These are phyloP conservation scores for Yponomeuta sedellus DNA, from an alignment of 2,888 invertebrate genomes.

Conservation along the genomic window DNA sequence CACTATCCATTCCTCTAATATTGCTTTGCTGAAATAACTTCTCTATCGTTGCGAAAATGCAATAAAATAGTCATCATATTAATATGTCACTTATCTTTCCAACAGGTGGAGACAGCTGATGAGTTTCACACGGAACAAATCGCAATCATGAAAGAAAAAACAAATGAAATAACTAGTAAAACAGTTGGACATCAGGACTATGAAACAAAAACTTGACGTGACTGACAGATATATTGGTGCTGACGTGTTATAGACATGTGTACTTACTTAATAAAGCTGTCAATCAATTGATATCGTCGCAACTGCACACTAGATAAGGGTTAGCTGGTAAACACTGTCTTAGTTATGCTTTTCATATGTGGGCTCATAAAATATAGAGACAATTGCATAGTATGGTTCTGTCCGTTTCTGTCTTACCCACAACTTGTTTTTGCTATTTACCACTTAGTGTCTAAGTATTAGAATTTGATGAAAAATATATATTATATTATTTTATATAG, in stretches of 20 bases:
- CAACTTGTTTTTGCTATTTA: background rate
- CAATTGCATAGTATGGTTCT: background rate
- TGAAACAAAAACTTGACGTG: background rate
- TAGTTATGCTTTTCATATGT: background rate
- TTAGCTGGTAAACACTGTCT: background rate
- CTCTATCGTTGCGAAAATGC: slow-evolving; percentile 1
- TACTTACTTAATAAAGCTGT: background rate
- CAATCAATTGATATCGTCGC: background rate
- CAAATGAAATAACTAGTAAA: background rate
- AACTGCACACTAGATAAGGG: background rate
- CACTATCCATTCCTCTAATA: background rate
- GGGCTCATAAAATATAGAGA: background rate
- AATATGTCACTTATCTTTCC: background rate
- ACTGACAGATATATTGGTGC: background rate
- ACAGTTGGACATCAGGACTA: background rate
- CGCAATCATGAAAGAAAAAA: background rate
- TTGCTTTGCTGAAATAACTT: background rate
- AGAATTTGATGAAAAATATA: background rate
- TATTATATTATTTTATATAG: no score
- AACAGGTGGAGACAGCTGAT: background rate
- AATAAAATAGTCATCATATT: background rate
- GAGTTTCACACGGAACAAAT: background rate
- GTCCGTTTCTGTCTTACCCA: no score
- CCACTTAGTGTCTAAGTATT: background rate
- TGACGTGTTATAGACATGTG: background rate